A percentile compares a stretch with the other conserved stretches of the same genome.
Evolutionary conservation across 2,113 vertebrate genomes (phyloP).

Genomic region (Laterallus jamaicensis): DNA sequence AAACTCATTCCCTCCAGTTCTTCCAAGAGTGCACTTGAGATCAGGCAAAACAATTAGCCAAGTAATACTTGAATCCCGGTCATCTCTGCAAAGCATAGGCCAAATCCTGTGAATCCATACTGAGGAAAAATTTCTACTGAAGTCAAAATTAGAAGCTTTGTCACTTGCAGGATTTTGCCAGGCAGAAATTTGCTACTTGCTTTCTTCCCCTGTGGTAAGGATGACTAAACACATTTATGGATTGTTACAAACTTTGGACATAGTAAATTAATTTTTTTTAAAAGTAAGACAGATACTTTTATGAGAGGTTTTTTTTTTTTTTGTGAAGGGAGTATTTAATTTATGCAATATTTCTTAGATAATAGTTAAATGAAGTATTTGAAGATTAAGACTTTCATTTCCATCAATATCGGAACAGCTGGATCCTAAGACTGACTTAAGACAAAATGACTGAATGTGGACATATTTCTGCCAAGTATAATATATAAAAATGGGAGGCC

Average conservation of each 20-base stretch:
- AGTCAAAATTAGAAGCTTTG: conserved; percentile 13
- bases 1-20: neutral
- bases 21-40: neutral
- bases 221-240: neutral
- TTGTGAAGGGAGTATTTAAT: neutral
- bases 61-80: neutral
- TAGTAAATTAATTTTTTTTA: neutral
- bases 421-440: neutral
- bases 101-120: neutral
- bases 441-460: neutral
- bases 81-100: neutral
- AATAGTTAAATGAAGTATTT: neutral
- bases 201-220: neutral
- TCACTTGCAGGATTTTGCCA: neutral
- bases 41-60: neutral
- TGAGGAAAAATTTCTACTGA: neutral
- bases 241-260: neutral
- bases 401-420: neutral
- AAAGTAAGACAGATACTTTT: neutral
- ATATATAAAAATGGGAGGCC: neutral
- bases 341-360: conserved; percentile 14
- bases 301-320: neutral
- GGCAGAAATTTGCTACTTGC: neutral
- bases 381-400: conserved; percentile 1
- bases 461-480: neutral